phyloP scores from a whole-genome alignment of 2,113 vertebrate species.

The Lichenostomus cassidix region DNA sequence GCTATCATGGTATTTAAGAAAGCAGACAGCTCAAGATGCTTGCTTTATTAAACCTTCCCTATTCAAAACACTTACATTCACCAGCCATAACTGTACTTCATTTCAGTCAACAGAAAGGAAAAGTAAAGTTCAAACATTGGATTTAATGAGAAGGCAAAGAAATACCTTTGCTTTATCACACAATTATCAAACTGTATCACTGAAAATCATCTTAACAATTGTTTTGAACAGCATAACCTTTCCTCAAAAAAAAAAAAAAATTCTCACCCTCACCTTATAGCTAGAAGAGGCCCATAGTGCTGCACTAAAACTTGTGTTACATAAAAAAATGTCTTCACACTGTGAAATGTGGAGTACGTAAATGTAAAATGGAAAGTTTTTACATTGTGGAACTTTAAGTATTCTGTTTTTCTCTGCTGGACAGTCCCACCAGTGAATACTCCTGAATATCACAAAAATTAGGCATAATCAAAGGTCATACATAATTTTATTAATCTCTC shows the following conservation, averaged over 20 bases:
- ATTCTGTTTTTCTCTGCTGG: background rate
- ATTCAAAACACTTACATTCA: background rate
- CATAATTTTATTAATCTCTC: background rate
- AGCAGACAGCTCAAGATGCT: background rate
- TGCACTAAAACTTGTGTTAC: background rate
- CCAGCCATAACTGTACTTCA: background rate
- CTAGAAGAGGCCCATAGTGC: background rate
- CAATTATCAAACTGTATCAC: background rate
- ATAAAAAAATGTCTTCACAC: background rate
- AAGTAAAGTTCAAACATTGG: background rate
- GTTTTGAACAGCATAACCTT: background rate
- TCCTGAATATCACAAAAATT: background rate
- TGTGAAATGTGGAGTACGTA: background rate
- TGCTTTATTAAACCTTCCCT: background rate
- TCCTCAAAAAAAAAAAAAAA: background rate
- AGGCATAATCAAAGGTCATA: background rate
- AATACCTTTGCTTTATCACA: background rate
- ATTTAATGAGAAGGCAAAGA: background rate
- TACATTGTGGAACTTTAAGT: background rate
- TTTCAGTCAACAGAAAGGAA: background rate
- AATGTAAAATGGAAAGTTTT: background rate
- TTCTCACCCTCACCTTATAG: background rate
- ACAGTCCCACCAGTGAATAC: background rate
- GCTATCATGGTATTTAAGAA: background rate
- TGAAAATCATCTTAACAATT: background rate